A percentile compares a stretch with the other conserved stretches of the same genome.
These are phyloP conservation scores for Ceryle rudis DNA, from an alignment of 2,797 vertebrate genomes.

Conservation along the genomic window DNA sequence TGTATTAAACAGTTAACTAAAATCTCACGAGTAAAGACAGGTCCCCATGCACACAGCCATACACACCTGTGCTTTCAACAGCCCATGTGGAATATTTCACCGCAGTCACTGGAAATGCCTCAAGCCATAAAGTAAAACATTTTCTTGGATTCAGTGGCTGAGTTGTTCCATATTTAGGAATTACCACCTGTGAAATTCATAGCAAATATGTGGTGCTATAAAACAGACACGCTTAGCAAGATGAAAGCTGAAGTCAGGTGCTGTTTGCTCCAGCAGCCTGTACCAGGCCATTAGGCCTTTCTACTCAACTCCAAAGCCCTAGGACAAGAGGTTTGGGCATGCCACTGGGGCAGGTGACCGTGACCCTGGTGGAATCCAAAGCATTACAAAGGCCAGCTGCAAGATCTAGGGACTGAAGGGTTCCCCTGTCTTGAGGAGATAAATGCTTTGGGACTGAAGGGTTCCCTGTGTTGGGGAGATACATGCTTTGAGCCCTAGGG, in stretches of 20 bases:
- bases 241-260: neutral
- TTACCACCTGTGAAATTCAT: neutral
- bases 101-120: neutral
- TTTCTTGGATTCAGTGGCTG: neutral
- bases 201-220: neutral
- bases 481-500: neutral
- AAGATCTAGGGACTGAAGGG: neutral
- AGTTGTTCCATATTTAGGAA: neutral
- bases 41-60: too few relatives aligned
- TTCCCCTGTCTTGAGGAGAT: neutral
- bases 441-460: neutral
- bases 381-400: neutral
- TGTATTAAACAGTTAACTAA: neutral
- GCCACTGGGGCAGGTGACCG: rapidly evolving
- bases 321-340: neutral
- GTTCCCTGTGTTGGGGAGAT: neutral
- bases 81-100: too few relatives aligned
- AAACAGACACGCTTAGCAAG: neutral
- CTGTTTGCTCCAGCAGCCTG: neutral
- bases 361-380: neutral
- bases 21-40: neutral
- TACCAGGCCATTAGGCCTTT: neutral
- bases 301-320: neutral
- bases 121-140: neutral
- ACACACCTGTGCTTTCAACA: neutral